Evolutionary conservation across 2,113 vertebrate genomes (phyloP), one percentile per base, ranked within the genome.

Genomic region (Poeciliopsis occidentalis): DNA sequence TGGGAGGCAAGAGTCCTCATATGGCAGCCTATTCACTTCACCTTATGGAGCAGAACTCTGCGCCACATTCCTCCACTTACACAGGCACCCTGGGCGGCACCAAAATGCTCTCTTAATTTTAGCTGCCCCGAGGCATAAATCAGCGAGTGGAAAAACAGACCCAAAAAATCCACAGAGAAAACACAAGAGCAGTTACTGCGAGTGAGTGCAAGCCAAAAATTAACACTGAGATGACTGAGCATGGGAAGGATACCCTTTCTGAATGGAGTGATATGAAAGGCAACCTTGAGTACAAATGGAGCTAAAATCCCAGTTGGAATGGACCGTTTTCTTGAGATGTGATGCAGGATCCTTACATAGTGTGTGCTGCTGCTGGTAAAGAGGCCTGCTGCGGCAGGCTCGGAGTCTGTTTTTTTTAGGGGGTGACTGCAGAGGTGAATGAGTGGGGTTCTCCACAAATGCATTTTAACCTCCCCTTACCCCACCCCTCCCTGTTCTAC

Each of bases 51-150:
- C 87, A 89, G 88, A 89, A 90, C 86, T 93, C 88, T 71, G 76
- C 72, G 41, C 78, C 74, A 81, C 90, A 92, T 91, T 92, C 91
- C 87, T 92, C 69, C 81, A 81, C 91, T 92, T 85, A 87, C 87
- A 84, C 91, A 91, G 88, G 88, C 91, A 93, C 90, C 90, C 89
- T 91, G 90, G 92, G 92, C 90, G 89, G 92, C 92, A 93, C 91
- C 89, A 91, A 93, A 92, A 92, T 85, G 85, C 89, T 90, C 90
- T 91, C 92, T 94, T 92, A 92, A 92, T 94, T 94, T 93, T 91
- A 92, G 92, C 91, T 90, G 86, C 92, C 89, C 87, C 82, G 73
- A 93, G 90, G 88, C 93, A 93, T 93, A 93, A 93, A 94, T 94
- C 93, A 91, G 81, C 67, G 75, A 90, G 88, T 92, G 91, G 87